phyloP scores from a whole-genome alignment of 2,797 vertebrate genomes.

The Rhinella marina region DNA sequence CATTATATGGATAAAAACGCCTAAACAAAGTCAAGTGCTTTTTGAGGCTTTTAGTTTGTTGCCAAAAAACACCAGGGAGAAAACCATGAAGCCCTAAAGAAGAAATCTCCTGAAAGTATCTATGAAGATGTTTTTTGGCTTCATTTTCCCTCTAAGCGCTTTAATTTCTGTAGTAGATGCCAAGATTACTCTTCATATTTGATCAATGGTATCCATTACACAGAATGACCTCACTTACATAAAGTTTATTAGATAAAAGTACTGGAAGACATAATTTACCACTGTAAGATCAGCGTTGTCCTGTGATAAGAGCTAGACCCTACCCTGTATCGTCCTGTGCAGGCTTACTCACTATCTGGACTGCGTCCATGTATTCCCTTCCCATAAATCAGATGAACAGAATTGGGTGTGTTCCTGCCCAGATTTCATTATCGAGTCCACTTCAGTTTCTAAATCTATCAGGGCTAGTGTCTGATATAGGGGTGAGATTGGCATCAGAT shows the following conservation, averaged over 20 bases:
- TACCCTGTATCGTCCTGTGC: not conserved
- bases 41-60: no score
- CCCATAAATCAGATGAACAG: slow-evolving; percentile 34
- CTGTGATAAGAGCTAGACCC: not conserved
- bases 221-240: not conserved
- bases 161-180: not conserved
- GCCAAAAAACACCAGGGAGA: no score
- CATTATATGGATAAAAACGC: no score
- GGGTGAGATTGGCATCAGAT: not conserved
- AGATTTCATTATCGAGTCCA: slow-evolving; percentile 21
- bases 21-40: no score
- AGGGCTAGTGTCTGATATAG: not conserved
- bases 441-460: slow-evolving; percentile 28
- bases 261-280: not conserved
- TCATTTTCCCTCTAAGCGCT: not conserved
- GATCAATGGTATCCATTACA: not conserved
- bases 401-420: slow-evolving; percentile 1
- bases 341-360: slow-evolving; percentile 14
- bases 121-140: not conserved
- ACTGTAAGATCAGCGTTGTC: not conserved
- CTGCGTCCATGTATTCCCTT: slow-evolving; percentile 32
- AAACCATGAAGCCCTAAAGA: not conserved
- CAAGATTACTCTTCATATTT: not conserved
- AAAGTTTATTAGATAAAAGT: not conserved
- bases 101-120: not conserved